A percentile compares a stretch with the other conserved stretches of the same genome.
Conservation (phyloP, 2,797 vertebrate species). For the Molothrus ater region DNA sequence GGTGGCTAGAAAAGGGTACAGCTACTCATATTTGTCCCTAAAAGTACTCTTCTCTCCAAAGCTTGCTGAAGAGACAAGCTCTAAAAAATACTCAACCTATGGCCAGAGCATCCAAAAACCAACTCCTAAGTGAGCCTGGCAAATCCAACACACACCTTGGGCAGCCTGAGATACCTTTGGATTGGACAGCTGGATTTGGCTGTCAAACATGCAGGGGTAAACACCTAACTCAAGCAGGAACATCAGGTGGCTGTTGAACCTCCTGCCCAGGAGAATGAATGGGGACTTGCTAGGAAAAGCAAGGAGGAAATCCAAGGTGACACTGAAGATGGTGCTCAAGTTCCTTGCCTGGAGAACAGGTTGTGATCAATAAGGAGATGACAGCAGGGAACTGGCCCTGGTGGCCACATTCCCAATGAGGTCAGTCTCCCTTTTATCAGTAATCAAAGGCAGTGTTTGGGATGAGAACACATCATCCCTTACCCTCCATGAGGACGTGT, state of each 20-base stretch:
- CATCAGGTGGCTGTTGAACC: not conserved
- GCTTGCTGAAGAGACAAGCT: not conserved
- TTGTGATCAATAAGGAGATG: not conserved
- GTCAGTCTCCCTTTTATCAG: accelerated
- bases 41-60: not conserved
- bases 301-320: not conserved
- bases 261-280: not conserved
- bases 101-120: not conserved
- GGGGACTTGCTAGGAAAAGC: not conserved
- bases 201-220: not conserved
- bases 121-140: not conserved
- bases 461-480: not conserved
- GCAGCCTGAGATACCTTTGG: not conserved
- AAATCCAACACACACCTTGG: not conserved
- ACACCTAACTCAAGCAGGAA: not conserved
- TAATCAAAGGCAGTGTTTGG: not conserved
- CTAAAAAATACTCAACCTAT: not conserved
- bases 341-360: not conserved
- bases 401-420: accelerated
- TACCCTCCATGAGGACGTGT: not conserved
- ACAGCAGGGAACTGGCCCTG: not conserved
- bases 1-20: not conserved
- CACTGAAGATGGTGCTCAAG: not conserved
- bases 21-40: not conserved
- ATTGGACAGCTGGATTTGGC: not conserved